Conservation (phyloP, 2,113 vertebrate genomes). For the Camelus dromedarius region DNA sequence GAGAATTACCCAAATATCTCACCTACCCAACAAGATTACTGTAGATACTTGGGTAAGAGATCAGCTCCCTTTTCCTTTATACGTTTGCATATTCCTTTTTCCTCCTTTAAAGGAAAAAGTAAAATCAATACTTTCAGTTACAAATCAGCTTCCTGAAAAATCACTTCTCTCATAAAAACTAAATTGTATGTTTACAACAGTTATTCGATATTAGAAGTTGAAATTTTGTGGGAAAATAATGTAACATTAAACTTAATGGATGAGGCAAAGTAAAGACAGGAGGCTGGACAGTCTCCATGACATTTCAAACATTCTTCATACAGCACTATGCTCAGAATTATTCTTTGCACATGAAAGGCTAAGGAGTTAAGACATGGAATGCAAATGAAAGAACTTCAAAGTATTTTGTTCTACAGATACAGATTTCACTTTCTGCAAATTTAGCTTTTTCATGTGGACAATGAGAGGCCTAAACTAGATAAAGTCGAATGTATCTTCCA, state of each 20-base stretch:
- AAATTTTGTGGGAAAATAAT: background rate
- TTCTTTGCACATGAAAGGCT: background rate
- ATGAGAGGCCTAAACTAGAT: background rate
- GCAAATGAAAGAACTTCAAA: background rate
- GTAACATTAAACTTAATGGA: background rate
- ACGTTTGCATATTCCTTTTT: background rate
- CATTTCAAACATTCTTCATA: background rate
- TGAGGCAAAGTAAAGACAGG: constrained; percentile 25
- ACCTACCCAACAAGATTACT: background rate
- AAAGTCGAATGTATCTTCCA: background rate
- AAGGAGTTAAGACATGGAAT: background rate
- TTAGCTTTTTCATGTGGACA: constrained; percentile 33
- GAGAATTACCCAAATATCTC: background rate
- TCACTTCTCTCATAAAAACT: background rate
- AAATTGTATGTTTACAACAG: background rate
- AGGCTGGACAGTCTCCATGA: background rate
- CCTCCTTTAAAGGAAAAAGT: background rate
- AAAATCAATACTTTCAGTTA: constrained; percentile 1
- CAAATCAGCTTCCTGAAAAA: background rate
- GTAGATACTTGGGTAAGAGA: background rate
- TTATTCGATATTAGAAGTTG: background rate
- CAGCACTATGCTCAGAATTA: background rate
- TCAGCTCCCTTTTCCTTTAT: constrained; percentile 33
- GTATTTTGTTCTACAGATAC: background rate
- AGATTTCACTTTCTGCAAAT: background rate